A percentile compares a stretch with the other conserved stretches of the same genome.
Evolutionary conservation across 30 jellyfish, hydroid and myxozoan genomes (phyloP).

Genomic region (Mastigias papua): DNA sequence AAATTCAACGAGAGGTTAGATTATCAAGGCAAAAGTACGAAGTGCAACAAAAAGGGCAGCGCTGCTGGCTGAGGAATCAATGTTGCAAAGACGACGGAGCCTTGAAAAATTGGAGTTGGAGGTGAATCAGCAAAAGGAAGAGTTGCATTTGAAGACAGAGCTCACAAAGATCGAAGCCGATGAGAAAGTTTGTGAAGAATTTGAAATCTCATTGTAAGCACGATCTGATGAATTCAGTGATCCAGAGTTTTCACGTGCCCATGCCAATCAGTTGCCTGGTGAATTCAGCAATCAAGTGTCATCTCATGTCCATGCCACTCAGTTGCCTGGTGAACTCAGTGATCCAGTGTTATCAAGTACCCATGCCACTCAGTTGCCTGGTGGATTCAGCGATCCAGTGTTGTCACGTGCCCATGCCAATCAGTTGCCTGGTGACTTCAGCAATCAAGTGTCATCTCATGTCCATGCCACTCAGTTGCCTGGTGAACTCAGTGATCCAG

Average conservation of each 20-base stretch:
- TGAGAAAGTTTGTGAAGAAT: conserved; percentile 51
- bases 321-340: too few species aligned
- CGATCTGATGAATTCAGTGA: conserved; percentile 19
- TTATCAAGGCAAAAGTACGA: conserved; percentile 33
- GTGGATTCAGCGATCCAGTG: too few species aligned
- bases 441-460: too few species aligned
- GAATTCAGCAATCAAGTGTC: too few species aligned
- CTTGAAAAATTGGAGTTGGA: conserved; percentile 43
- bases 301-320: too few species aligned
- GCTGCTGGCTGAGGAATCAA: conserved; percentile 39
- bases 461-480: too few species aligned
- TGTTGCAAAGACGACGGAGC: conserved; percentile 22
- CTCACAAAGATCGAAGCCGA: conserved; percentile 40
- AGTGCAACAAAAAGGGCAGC: conserved; percentile 50
- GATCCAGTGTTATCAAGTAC: too few species aligned
- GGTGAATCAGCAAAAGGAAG: conserved; percentile 47
- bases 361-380: too few species aligned
- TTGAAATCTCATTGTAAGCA: conserved; percentile 49
- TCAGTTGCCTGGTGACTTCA: too few species aligned
- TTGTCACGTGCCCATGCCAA: too few species aligned
- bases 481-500: too few species aligned
- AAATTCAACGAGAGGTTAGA: not conserved
- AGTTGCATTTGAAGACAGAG: conserved; percentile 31
- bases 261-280: conserved; percentile 40
- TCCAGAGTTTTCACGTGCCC: conserved; percentile 38